Percentiles rank a stretch among this genome's conserved stretches.
Evolutionary conservation across 2,113 vertebrate genomes (phyloP).

Genomic region (Hippocampus mohnikei): DNA sequence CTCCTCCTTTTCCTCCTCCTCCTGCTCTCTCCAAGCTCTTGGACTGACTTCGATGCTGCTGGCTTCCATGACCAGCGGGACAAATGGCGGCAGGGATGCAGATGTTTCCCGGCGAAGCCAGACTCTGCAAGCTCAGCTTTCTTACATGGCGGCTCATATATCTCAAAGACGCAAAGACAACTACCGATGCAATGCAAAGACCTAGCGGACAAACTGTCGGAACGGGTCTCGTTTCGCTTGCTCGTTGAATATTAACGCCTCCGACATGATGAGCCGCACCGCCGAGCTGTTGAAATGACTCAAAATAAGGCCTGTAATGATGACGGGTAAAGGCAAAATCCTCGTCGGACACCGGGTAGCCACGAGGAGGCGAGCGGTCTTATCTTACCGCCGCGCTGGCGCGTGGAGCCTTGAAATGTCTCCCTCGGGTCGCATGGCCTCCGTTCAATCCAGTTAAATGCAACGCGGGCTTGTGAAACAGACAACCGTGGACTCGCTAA

Average conservation of each 20-base stretch:
- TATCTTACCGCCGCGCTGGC: constrained; percentile 40
- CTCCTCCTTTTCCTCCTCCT: background rate
- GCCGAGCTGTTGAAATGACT: constrained; percentile 57
- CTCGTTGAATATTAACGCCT: constrained; percentile 44
- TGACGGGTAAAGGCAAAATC: constrained; percentile 41
- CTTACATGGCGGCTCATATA: constrained; percentile 25
- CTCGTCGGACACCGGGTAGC: constrained; percentile 43
- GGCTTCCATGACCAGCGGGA: constrained; percentile 47
- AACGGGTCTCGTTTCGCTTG: constrained; percentile 6
- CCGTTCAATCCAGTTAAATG: constrained; percentile 47
- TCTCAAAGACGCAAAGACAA: background rate
- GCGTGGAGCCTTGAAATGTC: constrained; percentile 34
- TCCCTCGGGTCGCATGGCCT: constrained; percentile 35
- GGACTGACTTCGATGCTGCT: constrained; percentile 30
- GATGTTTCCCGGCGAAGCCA: constrained; percentile 39
- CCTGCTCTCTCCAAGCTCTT: constrained; percentile 26
- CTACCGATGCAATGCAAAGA: background rate
- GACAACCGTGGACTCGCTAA: constrained; percentile 26
- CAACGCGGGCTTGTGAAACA: constrained; percentile 34
- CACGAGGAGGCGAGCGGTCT: constrained; percentile 58
- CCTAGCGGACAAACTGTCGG: background rate
- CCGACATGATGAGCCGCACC: constrained; percentile 54
- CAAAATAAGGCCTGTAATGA: constrained; percentile 49
- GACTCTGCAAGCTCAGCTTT: constrained; percentile 23
- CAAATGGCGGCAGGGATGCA: constrained; percentile 31